These are phyloP conservation scores for Chymomyza fuscimana DNA, from an alignment of 2,888 invertebrate species.

Conservation along the genomic window DNA sequence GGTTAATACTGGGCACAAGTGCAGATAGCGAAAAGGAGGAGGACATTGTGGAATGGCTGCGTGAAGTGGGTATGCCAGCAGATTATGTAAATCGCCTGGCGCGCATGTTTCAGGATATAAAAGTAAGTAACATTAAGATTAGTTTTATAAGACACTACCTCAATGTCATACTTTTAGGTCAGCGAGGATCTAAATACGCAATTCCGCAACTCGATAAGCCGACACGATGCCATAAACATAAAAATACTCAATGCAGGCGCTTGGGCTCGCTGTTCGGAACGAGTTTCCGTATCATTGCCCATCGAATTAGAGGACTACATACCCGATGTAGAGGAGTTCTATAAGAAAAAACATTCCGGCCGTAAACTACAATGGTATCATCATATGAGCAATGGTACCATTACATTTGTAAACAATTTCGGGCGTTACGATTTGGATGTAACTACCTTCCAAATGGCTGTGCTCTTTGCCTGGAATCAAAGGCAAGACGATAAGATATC, in stretches of 20 bases:
- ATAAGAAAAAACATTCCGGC: slow-evolving; percentile 97
- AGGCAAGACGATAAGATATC: slow-evolving; percentile 94
- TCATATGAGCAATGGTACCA: slow-evolving; percentile 99
- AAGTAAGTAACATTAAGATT: slow-evolving; percentile 81
- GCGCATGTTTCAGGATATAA: slow-evolving; percentile 99
- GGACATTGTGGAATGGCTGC: slow-evolving; percentile 98
- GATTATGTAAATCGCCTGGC: slow-evolving; percentile 99
- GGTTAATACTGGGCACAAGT: slow-evolving; percentile 97
- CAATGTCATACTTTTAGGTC: slow-evolving; percentile 66
- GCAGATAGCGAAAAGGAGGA: slow-evolving; percentile 99
- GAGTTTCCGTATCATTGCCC: slow-evolving; percentile 97
- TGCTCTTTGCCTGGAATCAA: slow-evolving; percentile 99
- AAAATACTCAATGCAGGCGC: slow-evolving; percentile 99
- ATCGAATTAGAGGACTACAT: slow-evolving; percentile 99
- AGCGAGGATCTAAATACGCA: slow-evolving; percentile 97
- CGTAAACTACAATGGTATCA: slow-evolving; percentile 99
- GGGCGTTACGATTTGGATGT: slow-evolving; percentile 98
- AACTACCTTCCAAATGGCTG: slow-evolving; percentile 99
- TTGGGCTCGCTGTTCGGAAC: slow-evolving; percentile 96
- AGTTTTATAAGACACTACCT: not conserved
- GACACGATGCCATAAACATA: slow-evolving; percentile 95
- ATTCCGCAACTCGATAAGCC: slow-evolving; percentile 90
- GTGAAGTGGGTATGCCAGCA: slow-evolving; percentile 99
- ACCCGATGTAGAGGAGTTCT: slow-evolving; percentile 99
- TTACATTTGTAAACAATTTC: slow-evolving; percentile 94